Conservation (phyloP, 2,113 vertebrate genomes). For the Cryptoleucopteryx plumbea region DNA sequence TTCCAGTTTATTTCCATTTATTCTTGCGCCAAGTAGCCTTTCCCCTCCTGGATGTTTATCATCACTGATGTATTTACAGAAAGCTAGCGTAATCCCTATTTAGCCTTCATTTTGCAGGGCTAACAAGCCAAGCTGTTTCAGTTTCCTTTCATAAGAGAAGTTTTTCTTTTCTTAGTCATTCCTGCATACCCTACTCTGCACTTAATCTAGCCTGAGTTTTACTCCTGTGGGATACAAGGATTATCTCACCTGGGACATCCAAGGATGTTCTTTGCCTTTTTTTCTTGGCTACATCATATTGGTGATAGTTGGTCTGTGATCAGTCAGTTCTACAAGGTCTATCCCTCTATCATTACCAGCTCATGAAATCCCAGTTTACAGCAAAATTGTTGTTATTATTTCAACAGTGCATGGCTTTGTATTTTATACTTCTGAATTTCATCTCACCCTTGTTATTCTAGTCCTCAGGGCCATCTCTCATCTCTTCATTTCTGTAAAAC, state of each 20-base stretch:
- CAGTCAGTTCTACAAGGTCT: background rate
- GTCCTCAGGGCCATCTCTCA: background rate
- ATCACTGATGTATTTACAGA: background rate
- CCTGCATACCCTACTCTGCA: background rate
- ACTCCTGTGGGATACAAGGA: background rate
- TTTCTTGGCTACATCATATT: background rate
- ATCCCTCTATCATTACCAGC: background rate
- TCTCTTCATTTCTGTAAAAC: background rate
- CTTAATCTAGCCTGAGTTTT: background rate
- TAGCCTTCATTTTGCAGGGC: background rate
- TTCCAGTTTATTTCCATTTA: background rate
- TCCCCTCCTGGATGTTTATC: background rate
- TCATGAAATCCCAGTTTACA: background rate
- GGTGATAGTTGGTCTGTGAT: background rate
- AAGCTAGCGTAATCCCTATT: background rate
- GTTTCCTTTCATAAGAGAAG: background rate
- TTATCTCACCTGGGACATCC: background rate
- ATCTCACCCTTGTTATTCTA: background rate
- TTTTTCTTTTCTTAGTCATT: background rate
- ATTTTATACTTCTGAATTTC: background rate
- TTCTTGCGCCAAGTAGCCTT: background rate
- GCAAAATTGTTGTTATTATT: background rate
- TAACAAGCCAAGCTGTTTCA: background rate
- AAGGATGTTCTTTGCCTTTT: background rate
- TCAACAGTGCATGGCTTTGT: background rate